A percentile compares a stretch with the other conserved stretches of the same genome.
These are phyloP conservation scores for Xylocopa sonorina DNA, from an alignment of 1,140 invertebrate species.

Conservation along the genomic window DNA sequence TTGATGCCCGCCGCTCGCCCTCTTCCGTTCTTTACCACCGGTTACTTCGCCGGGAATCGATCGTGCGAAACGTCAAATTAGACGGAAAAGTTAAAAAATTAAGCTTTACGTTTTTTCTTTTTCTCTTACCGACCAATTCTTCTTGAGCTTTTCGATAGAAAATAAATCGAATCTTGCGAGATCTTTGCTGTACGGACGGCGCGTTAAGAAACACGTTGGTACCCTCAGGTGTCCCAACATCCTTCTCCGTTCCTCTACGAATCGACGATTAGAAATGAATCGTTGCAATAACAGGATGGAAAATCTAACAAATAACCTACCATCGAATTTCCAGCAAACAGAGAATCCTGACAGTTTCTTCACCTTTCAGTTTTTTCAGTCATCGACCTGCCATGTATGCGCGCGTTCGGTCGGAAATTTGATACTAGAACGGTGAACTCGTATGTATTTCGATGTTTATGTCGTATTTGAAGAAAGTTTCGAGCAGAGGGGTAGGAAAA, in stretches of 20 bases:
- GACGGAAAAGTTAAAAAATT: background rate
- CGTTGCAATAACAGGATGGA: background rate
- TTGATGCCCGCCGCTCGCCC: slow-evolving; percentile 59
- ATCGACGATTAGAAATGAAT: too few species aligned
- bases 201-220: background rate
- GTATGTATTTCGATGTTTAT: too few species aligned
- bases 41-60: slow-evolving; percentile 1
- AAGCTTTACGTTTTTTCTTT: too few species aligned
- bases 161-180: slow-evolving; percentile 1
- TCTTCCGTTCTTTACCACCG: background rate
- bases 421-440: too few species aligned
- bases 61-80: too few species aligned
- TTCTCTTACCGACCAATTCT: slow-evolving; percentile 37
- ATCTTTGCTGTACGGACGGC: background rate
- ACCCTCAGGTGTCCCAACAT: slow-evolving; percentile 27
- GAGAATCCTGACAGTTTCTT: background rate
- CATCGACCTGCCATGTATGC: too few species aligned
- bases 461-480: too few species aligned
- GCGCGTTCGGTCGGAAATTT: too few species aligned
- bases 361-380: too few species aligned
- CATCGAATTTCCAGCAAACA: background rate
- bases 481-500: too few species aligned
- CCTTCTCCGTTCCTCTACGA: slow-evolving; percentile 25
- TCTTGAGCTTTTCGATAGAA: background rate
- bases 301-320: background rate